These are phyloP conservation scores for Gymnocephalus cernua DNA, from an alignment of 2,113 vertebrate species.

Conservation along the genomic window DNA sequence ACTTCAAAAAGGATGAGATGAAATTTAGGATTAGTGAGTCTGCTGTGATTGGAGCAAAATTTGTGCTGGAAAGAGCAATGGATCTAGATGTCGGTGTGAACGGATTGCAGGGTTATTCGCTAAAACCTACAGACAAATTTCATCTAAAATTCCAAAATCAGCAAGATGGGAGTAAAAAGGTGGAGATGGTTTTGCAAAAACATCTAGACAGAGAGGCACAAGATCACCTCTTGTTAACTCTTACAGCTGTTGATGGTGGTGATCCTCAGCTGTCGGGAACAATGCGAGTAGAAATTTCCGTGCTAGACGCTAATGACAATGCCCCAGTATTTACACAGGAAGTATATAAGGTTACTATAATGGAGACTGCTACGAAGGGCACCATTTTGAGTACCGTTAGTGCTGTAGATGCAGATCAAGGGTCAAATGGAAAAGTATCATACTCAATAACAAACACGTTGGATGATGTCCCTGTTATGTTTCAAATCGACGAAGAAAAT, in stretches of 20 bases:
- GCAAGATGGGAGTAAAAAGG: constrained; percentile 48
- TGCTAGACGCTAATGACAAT: constrained; percentile 55
- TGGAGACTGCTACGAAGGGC: constrained; percentile 28
- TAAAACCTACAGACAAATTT: constrained; percentile 61
- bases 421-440: constrained; percentile 42
- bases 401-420: constrained; percentile 54
- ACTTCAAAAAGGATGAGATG: constrained; percentile 60
- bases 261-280: constrained; percentile 69
- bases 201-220: constrained; percentile 59
- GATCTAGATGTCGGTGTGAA: constrained; percentile 58
- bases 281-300: constrained; percentile 60
- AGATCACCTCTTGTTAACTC: constrained; percentile 23
- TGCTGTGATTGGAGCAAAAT: constrained; percentile 66
- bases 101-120: constrained; percentile 51
- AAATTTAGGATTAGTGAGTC: constrained; percentile 68
- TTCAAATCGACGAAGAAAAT: constrained; percentile 34
- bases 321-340: constrained; percentile 63
- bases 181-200: constrained; percentile 57
- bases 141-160: constrained; percentile 60
- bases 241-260: constrained; percentile 66
- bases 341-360: constrained; percentile 26
- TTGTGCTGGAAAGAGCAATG: constrained; percentile 65
- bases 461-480: constrained; percentile 26
- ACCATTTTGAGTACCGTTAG: constrained; percentile 24
- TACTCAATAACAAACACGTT: constrained; percentile 59